A percentile compares a stretch with the other conserved stretches of the same genome.
Conservation (phyloP, 2,888 invertebrate species). For the Drosophila cracens region DNA sequence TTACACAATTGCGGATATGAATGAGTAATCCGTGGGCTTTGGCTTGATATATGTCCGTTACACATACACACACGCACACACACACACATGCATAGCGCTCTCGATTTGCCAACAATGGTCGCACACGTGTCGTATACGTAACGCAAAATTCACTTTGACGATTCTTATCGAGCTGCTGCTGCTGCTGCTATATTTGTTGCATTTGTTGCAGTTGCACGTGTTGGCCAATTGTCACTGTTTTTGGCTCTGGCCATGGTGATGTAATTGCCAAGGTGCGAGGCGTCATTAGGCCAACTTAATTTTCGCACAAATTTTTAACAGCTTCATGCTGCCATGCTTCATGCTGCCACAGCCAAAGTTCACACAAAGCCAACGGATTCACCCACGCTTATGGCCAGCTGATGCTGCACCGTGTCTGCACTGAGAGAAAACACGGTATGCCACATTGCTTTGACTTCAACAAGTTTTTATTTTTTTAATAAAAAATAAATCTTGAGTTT, state of each 20-base stretch:
- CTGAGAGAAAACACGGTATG: neutral
- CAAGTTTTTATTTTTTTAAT: neutral
- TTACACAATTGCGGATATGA: conserved; percentile 80
- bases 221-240: conserved; percentile 46
- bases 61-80: conserved; percentile 28
- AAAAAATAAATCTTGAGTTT: neutral
- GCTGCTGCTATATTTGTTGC: conserved; percentile 1
- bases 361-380: conserved; percentile 38
- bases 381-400: conserved; percentile 58
- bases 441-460: neutral
- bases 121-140: conserved; percentile 80
- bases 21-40: conserved; percentile 80
- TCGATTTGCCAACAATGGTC: conserved; percentile 52
- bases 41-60: conserved; percentile 77
- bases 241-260: conserved; percentile 40
- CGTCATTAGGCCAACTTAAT: conserved; percentile 75
- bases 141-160: conserved; percentile 67
- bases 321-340: conserved; percentile 66
- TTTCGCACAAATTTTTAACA: conserved; percentile 73
- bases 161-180: conserved; percentile 61
- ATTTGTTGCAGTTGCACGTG: conserved; percentile 32
- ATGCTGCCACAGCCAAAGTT: conserved; percentile 51
- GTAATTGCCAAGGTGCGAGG: conserved; percentile 52
- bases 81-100: conserved; percentile 6
- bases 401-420: neutral